phyloP scores from a whole-genome alignment of 2,888 invertebrate species.

The Leptinotarsa juncta region DNA sequence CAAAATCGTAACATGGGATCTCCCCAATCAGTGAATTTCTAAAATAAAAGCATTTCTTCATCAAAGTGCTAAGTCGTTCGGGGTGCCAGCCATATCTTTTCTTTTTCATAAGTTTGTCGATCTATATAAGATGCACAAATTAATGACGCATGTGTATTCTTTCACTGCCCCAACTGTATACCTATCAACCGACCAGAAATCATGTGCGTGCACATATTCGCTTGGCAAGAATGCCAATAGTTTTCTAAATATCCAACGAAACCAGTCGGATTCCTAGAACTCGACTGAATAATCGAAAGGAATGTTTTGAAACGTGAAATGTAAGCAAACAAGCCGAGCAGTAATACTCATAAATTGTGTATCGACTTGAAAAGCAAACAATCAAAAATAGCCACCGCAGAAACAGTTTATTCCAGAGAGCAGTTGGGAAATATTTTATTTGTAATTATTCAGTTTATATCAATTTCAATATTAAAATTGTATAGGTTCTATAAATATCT shows the following conservation, averaged over 20 bases:
- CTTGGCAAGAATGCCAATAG: slow-evolving; percentile 9
- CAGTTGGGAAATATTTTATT: neutral
- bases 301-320: slow-evolving; percentile 18
- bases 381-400: slow-evolving; percentile 1
- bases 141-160: too few species aligned
- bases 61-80: too few species aligned
- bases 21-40: too few species aligned
- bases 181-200: neutral
- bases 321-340: slow-evolving; percentile 13
- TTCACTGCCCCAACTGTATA: too few species aligned
- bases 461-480: too few species aligned
- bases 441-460: neutral
- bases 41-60: too few species aligned
- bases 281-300: slow-evolving; percentile 9
- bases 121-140: too few species aligned
- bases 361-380: neutral
- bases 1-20: too few species aligned
- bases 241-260: slow-evolving; percentile 9
- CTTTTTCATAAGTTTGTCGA: too few species aligned
- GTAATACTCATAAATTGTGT: slow-evolving; percentile 4
- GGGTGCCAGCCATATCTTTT: too few species aligned
- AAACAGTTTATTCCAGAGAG: neutral
- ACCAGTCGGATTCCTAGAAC: neutral
- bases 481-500: too few species aligned
- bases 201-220: neutral